These are phyloP conservation scores for Sylvilagus floridanus DNA, from an alignment of 2,797 vertebrate species.

Conservation along the genomic window DNA sequence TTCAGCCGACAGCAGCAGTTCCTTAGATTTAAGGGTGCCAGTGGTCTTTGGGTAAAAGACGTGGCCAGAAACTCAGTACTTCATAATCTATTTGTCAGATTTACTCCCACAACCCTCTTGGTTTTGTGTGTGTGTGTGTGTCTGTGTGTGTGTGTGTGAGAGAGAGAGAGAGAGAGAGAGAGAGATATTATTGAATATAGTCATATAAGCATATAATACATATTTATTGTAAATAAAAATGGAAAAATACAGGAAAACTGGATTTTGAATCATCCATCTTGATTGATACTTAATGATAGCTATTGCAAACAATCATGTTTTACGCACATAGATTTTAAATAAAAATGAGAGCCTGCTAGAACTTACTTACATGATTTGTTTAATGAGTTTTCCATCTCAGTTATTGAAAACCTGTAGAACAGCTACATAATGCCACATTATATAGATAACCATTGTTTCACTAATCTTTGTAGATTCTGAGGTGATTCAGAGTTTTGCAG, in stretches of 20 bases:
- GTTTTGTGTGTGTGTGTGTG: too few species aligned
- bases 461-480: background rate
- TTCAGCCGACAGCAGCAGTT: background rate
- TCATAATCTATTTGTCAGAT: background rate
- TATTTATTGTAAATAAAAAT: constrained; percentile 12
- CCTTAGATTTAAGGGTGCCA: background rate
- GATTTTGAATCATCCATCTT: background rate
- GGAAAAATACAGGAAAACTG: background rate
- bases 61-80: background rate
- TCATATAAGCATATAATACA: background rate
- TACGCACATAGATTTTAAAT: background rate
- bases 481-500: background rate
- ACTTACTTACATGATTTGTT: background rate
- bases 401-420: background rate
- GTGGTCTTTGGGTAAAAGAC: background rate
- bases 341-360: background rate
- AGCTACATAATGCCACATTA: background rate
- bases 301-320: background rate
- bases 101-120: background rate
- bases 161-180: too few species aligned
- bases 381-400: background rate
- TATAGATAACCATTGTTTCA: background rate
- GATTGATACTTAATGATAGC: background rate
- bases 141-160: too few species aligned
- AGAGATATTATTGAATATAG: too few species aligned